Evolutionary conservation across 2,888 invertebrate species (phyloP).

Genomic region (Acronicta alni): DNA sequence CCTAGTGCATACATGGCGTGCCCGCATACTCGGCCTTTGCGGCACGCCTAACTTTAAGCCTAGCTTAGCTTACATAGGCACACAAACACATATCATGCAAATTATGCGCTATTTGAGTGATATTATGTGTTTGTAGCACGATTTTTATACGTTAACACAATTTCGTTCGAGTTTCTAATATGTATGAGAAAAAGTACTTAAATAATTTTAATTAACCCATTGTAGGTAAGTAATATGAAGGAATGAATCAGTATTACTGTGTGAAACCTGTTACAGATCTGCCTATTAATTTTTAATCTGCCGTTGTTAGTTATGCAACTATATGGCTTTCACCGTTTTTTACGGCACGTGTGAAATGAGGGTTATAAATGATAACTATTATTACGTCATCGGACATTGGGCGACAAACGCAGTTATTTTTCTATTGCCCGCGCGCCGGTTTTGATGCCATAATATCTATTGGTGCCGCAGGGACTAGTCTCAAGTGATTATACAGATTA

Average conservation of each 20-base stretch:
- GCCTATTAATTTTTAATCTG: slow-evolving; percentile 37
- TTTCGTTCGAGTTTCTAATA: slow-evolving; percentile 1
- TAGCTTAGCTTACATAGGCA: slow-evolving; percentile 13
- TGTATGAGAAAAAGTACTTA: slow-evolving; percentile 24
- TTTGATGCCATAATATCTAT: slow-evolving; percentile 36
- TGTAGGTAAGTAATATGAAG: slow-evolving; percentile 7
- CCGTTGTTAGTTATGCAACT: slow-evolving; percentile 53
- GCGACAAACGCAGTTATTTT: slow-evolving; percentile 42
- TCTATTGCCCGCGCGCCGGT: slow-evolving; percentile 14
- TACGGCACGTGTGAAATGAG: slow-evolving; percentile 50
- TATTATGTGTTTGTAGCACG: neutral
- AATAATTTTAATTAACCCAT: slow-evolving; percentile 49
- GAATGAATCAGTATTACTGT: slow-evolving; percentile 36
- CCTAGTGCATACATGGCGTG: slow-evolving; percentile 13
- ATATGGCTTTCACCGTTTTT: slow-evolving; percentile 54
- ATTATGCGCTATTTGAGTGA: neutral
- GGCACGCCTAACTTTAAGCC: slow-evolving; percentile 3
- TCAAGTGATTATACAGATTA: neutral
- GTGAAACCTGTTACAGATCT: slow-evolving; percentile 47
- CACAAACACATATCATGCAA: slow-evolving; percentile 7
- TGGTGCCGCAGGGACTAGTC: slow-evolving; percentile 9
- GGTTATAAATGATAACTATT: slow-evolving; percentile 49
- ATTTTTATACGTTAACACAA: neutral
- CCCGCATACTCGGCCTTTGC: slow-evolving; percentile 37
- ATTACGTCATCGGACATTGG: slow-evolving; percentile 48